Conservation (phyloP, 2,888 invertebrate species). For the Melieria omissa region DNA sequence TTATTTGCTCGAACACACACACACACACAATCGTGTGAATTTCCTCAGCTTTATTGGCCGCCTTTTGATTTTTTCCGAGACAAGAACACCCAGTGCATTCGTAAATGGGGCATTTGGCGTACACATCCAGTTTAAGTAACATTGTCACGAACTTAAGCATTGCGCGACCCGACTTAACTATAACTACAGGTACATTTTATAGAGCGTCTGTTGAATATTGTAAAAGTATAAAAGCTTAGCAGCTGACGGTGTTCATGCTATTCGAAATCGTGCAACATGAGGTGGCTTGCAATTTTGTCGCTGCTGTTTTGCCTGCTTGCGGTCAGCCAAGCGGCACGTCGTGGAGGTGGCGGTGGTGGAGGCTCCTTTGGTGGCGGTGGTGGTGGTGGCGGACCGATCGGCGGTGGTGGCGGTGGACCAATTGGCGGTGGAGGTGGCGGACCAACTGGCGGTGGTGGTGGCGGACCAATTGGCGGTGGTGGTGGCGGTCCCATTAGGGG, state of each 20-base stretch:
- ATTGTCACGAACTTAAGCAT: no score
- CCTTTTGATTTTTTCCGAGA: no score
- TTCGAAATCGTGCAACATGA: slow-evolving; percentile 19
- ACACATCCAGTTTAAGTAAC: no score
- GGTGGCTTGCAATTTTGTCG: slow-evolving; percentile 12
- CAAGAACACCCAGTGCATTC: no score
- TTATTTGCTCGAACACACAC: no score
- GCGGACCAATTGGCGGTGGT: slow-evolving; percentile 29
- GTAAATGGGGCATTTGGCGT: no score
- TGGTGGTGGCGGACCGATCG: slow-evolving; percentile 22
- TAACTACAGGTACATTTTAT: no score
- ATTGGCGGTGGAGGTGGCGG: slow-evolving; percentile 17
- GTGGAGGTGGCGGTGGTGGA: slow-evolving; percentile 27
- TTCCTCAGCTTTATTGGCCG: no score
- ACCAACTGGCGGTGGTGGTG: slow-evolving; percentile 20
- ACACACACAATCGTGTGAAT: no score
- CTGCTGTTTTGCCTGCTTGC: slow-evolving; percentile 15
- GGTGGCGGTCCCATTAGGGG: slow-evolving; percentile 24
- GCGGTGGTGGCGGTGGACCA: slow-evolving; percentile 23
- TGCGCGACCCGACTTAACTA: no score
- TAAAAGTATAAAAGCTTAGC: no score
- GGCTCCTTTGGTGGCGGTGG: slow-evolving; percentile 31
- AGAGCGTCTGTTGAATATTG: no score
- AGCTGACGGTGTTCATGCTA: not conserved
- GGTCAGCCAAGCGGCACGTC: slow-evolving; percentile 34